Evolutionary conservation across 2,113 vertebrate genomes (phyloP).

Genomic region (Zosterops hypoxanthus): DNA sequence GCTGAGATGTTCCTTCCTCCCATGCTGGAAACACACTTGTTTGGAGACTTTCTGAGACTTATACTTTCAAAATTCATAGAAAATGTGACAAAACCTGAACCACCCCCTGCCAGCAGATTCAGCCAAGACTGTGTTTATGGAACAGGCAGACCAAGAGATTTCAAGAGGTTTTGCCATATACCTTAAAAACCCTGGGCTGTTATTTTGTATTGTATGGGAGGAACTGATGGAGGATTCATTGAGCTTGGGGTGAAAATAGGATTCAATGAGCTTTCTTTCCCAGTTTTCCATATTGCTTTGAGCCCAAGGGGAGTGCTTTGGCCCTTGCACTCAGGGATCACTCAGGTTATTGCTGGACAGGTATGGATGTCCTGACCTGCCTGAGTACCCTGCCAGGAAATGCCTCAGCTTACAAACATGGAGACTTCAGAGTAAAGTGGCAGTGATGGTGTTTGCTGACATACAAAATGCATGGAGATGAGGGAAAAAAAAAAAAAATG

Average conservation of each 20-base stretch:
- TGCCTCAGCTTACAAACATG: not conserved
- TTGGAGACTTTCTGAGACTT: not conserved
- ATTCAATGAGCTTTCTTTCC: not conserved
- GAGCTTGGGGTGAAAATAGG: not conserved
- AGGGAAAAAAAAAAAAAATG: not conserved
- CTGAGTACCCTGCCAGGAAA: not conserved
- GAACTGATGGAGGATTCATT: not conserved
- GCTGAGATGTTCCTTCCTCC: not conserved
- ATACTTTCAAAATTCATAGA: not conserved
- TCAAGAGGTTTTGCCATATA: not conserved
- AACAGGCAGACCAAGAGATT: not conserved
- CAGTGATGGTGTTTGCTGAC: not conserved
- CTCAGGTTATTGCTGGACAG: not conserved
- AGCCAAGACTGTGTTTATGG: not conserved
- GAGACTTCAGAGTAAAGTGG: not conserved
- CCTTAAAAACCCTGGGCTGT: not conserved
- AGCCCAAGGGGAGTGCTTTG: not conserved
- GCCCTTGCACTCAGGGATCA: rapidly evolving
- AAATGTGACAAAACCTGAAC: not conserved
- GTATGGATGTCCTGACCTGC: not conserved
- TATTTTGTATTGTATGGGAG: not conserved
- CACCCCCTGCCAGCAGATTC: not conserved
- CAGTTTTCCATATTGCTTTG: not conserved
- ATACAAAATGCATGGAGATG: not conserved
- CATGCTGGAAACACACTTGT: not conserved